Evolutionary conservation across 2,797 vertebrate species (phyloP).

Genomic region (Anisognathus igniventris): DNA sequence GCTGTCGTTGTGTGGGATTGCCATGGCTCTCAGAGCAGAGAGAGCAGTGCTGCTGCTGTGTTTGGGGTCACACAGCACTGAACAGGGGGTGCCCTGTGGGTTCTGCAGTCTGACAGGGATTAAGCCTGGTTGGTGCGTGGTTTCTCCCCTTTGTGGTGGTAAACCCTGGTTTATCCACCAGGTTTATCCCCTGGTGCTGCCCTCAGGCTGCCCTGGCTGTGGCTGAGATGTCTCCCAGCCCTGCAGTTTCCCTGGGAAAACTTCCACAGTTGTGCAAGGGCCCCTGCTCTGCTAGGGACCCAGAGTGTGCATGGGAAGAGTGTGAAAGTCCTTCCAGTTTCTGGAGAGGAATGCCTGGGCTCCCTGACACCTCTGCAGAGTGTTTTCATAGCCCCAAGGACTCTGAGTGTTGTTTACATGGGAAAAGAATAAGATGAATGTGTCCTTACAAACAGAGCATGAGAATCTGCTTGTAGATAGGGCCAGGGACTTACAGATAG

Average conservation of each 20-base stretch:
- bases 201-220: background rate
- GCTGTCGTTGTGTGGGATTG: background rate
- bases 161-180: no score
- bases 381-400: background rate
- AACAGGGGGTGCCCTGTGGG: background rate
- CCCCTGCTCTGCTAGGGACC: background rate
- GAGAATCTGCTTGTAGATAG: background rate
- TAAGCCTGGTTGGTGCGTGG: fast-evolving
- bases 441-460: background rate
- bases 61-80: fast-evolving
- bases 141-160: background rate
- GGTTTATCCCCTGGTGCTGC: background rate
- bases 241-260: background rate
- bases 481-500: background rate
- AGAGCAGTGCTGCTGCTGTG: background rate
- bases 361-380: background rate
- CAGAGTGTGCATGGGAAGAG: fast-evolving
- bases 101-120: background rate
- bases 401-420: background rate
- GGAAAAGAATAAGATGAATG: background rate
- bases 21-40: background rate
- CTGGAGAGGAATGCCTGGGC: background rate
- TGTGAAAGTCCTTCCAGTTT: background rate
- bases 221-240: background rate
- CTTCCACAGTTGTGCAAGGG: background rate